These are phyloP conservation scores for Eriocheir sinensis DNA, from an alignment of 1,140 invertebrate species.

Conservation along the genomic window DNA sequence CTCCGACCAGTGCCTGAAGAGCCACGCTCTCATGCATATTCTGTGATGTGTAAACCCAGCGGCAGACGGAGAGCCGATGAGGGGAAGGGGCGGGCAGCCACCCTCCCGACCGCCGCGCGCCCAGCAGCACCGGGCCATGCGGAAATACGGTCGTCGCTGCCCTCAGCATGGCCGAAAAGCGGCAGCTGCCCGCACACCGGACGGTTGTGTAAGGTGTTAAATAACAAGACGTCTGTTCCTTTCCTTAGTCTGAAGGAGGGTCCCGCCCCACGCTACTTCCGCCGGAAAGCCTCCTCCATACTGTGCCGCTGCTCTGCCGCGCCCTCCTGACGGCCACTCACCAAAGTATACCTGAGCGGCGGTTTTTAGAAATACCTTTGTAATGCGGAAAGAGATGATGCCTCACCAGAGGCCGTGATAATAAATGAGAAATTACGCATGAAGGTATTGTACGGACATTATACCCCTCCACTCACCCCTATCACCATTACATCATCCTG, in stretches of 20 bases:
- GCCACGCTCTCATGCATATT: background rate
- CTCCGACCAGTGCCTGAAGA: conserved; percentile 9
- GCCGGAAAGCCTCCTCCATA: background rate
- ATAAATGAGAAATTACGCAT: no score
- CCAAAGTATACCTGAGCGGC: no score
- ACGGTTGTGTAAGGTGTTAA: background rate
- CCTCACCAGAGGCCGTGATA: no score
- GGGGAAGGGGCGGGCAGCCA: background rate
- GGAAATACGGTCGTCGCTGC: background rate
- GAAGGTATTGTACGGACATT: no score
- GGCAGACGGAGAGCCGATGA: background rate
- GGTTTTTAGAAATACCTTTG: no score
- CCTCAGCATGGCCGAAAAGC: background rate
- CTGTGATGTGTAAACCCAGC: conserved; percentile 23
- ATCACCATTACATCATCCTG: no score
- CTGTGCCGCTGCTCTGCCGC: background rate
- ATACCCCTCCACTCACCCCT: no score
- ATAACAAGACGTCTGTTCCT: background rate
- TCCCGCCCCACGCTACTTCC: background rate
- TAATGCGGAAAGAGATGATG: no score
- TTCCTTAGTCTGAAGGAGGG: no score
- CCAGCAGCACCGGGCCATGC: background rate
- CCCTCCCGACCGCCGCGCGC: background rate
- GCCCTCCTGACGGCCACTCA: no score
- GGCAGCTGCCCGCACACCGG: background rate